Percentiles rank a stretch among this genome's conserved stretches.
phyloP scores from a whole-genome alignment of 2,113 vertebrate species.

The Grallaria varia region DNA sequence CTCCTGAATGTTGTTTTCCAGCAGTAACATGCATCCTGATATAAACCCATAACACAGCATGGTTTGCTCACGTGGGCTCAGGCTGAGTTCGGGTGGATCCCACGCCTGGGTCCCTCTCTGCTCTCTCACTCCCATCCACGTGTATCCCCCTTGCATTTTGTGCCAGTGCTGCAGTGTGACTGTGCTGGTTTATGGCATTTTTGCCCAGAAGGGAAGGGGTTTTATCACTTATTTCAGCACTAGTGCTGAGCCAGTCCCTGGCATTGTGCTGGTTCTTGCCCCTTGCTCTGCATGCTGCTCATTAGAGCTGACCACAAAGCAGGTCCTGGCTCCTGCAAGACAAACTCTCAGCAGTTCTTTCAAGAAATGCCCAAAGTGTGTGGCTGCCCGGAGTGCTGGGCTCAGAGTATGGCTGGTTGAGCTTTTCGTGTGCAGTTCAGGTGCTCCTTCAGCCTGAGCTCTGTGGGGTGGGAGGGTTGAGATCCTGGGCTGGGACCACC shows the following conservation, averaged over 20 bases:
- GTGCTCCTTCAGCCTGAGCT: background rate
- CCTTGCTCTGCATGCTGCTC: background rate
- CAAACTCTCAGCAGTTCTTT: background rate
- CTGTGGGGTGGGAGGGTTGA: background rate
- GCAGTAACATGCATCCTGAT: background rate
- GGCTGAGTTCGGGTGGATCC: background rate
- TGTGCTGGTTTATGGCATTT: background rate
- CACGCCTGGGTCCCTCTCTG: too few species aligned
- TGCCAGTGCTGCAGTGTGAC: background rate
- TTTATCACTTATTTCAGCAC: background rate
- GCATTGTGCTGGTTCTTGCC: background rate
- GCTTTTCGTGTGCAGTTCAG: background rate
- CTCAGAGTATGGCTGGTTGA: background rate
- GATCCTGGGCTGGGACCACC: too few species aligned
- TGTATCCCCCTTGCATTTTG: background rate
- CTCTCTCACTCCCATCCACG: background rate
- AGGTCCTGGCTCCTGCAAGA: constrained; percentile 11
- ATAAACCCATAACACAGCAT: background rate
- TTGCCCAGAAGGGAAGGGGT: background rate
- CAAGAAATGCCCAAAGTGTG: fast-evolving
- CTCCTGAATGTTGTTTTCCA: background rate
- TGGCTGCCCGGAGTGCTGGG: background rate
- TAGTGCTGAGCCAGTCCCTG: background rate
- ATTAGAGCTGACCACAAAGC: background rate
- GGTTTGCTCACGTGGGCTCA: background rate